Base-by-base conservation (phyloP, 2,113 vertebrate species). In the Osmerus eperlanus region DNA sequence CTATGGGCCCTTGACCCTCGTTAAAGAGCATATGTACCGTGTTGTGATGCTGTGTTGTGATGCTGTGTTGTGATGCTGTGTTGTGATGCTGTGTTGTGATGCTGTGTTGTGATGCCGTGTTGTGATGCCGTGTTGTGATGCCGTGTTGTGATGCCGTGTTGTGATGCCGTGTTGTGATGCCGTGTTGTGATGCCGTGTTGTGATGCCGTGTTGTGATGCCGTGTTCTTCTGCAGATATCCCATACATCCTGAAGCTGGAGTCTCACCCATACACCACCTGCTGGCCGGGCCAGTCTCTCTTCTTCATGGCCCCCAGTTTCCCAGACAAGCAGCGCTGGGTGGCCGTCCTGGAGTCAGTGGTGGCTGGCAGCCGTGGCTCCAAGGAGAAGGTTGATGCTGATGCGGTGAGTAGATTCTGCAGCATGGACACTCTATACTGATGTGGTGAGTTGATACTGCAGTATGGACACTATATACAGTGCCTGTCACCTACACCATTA, bases 241-340 rank as follows among this genome's bases (percentile, higher is more conserved):
- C 97, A 2, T 99, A 99, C 72, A 90, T 99, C 72, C 88, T 99
- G 90, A 99, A 99, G 92, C 92, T 99, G 90, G 97, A 99, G 83
- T 99, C 95, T 60, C 97, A 98, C 90, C 96, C 95, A 13, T 95
- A 98, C 80, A 99, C 96, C 83, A 97, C 96, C 69, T 99, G 97
- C 86, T 99, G 97, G 97, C 96, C 97, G 0, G 97, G 97, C 81
- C 96, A 97, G 90, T 94, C 94, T 28, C 93, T 99, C 80, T 99
- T 97, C 89, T 93, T 99, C 88, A 95, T 99, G 86, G 95, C 97
- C 53, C 96, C 97, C 83, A 97, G 95, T 87, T 98, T 99, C 80
- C 97, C 97, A 1, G 97, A 99, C 88, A 99, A 99, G 86, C 97
- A 99, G 89, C 97, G 97, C 88, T 99, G 97, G 97, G 97, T 98